These are phyloP conservation scores for Tigriopus californicus DNA, from an alignment of 2,888 invertebrate species.

Conservation along the genomic window DNA sequence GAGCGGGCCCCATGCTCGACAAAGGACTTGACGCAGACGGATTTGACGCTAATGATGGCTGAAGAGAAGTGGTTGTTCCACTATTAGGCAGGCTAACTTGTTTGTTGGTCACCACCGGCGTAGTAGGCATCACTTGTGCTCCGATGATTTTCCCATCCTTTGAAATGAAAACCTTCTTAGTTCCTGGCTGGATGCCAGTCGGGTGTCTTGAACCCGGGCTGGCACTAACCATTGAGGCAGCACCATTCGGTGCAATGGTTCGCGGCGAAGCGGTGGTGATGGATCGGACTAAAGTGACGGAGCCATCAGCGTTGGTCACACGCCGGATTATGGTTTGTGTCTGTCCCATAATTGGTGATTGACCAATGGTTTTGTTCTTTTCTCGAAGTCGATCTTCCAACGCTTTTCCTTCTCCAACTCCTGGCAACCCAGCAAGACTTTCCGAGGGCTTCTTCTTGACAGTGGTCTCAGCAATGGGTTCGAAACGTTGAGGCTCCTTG, in stretches of 20 bases:
- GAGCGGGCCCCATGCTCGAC: slow-evolving; percentile 17
- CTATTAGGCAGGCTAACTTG: slow-evolving; percentile 18
- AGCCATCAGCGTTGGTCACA: slow-evolving; percentile 8
- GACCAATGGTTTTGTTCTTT: neutral
- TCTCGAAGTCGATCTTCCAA: neutral
- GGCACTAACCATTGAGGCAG: slow-evolving; percentile 75
- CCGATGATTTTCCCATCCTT: slow-evolving; percentile 17
- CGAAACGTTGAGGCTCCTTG: slow-evolving; percentile 22
- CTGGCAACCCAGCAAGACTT: neutral
- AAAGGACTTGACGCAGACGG: slow-evolving; percentile 23
- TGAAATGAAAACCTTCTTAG: slow-evolving; percentile 15
- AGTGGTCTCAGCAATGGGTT: slow-evolving; percentile 11
- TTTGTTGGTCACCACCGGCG: slow-evolving; percentile 5
- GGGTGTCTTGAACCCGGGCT: slow-evolving; percentile 66
- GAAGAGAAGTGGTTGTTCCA: slow-evolving; percentile 44
- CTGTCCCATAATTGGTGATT: neutral
- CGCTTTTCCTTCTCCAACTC: too few species aligned
- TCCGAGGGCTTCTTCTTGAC: neutral
- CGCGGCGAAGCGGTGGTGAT: neutral
- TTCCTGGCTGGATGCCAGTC: slow-evolving; percentile 43
- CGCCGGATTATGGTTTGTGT: slow-evolving; percentile 9
- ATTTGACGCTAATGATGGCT: slow-evolving; percentile 32
- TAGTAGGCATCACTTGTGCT: slow-evolving; percentile 10
- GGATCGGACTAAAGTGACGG: slow-evolving; percentile 14
- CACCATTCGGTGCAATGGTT: slow-evolving; percentile 39